Base-by-base conservation (phyloP, 2,113 vertebrate genomes). In the Alligator sinensis region DNA sequence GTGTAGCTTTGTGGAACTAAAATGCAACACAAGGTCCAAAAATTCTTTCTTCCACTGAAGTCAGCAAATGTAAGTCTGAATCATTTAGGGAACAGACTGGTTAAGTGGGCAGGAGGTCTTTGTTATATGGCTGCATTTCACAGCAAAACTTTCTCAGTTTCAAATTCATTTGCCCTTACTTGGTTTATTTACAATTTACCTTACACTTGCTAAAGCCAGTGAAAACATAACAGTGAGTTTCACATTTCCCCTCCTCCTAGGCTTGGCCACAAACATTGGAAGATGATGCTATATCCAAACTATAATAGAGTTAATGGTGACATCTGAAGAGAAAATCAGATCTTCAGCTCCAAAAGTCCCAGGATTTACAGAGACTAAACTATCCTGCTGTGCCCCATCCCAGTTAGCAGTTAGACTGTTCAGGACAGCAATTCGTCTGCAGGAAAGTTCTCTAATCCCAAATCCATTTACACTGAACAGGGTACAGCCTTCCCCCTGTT, bases 401-500 rank as follows among this genome's bases (percentile, higher is more conserved):
- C 47, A 47, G 47, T 47, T 47, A 47, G 47, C 47, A 47, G 7
- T 47, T 47, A 8, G 47, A 9, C 47, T 47, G 47, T 47, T 72
- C 68, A n/a, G 38, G 61, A 22, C 16, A 21, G 55, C 59, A 19
- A 7, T 77, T 22, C 1, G 38, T 21, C 68, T 16, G 68, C 30
- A 38, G 19, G 30, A 70, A 12, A 19, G 21, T 15, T 21, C 30
- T 38, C 70, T 38, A 24, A 38, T 24, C 70, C 34, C 34, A 30
- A 24, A 21, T 72, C 12, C 14, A 14, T 11, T 4, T 30, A 19
- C 72, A 19, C 1, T 2, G 47, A 4, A 18, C 58, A 11, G 61
- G 15, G 1, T 2, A 18, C 68, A 21, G 3, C 22, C n/a, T 47
- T 0, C 1, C 24, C 63, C 62, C 5, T 0, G 1, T 0, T 1